A percentile compares a stretch with the other conserved stretches of the same genome.
Evolutionary conservation across 2,113 vertebrate genomes (phyloP).

Genomic region (Micromys minutus): DNA sequence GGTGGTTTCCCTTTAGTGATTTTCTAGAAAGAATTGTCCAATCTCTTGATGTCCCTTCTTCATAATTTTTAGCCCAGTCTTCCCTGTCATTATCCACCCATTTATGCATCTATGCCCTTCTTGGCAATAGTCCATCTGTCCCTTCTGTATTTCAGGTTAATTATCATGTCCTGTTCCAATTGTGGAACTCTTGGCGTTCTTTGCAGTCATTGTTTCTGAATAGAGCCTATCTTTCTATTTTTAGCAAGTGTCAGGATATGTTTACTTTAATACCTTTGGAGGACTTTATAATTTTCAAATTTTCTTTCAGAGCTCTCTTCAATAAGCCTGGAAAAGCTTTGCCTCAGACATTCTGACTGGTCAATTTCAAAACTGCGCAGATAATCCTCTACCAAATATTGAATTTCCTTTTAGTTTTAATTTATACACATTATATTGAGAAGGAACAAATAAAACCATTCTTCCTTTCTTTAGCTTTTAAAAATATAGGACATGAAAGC

Average conservation of each 20-base stretch:
- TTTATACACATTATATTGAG: neutral
- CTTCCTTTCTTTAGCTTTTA: neutral
- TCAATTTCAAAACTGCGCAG: neutral
- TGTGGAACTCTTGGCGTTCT: neutral
- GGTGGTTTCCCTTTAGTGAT: neutral
- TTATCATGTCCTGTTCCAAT: neutral
- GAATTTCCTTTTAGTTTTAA: neutral
- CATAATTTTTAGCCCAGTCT: neutral
- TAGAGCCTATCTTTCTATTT: slow-evolving; percentile 36
- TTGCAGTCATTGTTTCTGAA: neutral
- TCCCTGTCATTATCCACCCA: neutral
- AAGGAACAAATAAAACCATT: neutral
- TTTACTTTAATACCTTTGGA: slow-evolving; percentile 15
- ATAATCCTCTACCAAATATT: neutral
- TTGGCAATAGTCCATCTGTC: neutral
- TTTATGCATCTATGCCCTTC: too few relatives aligned
- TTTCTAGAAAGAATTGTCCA: neutral
- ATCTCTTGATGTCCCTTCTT: neutral
- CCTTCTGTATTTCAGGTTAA: neutral
- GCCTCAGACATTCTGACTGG: neutral
- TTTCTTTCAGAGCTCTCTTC: neutral
- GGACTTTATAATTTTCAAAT: neutral
- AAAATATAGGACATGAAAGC: neutral
- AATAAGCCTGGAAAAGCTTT: neutral
- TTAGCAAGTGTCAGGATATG: slow-evolving; percentile 24